Conservation (phyloP, 1,140 invertebrate species). For the Bicyclus anynana region DNA sequence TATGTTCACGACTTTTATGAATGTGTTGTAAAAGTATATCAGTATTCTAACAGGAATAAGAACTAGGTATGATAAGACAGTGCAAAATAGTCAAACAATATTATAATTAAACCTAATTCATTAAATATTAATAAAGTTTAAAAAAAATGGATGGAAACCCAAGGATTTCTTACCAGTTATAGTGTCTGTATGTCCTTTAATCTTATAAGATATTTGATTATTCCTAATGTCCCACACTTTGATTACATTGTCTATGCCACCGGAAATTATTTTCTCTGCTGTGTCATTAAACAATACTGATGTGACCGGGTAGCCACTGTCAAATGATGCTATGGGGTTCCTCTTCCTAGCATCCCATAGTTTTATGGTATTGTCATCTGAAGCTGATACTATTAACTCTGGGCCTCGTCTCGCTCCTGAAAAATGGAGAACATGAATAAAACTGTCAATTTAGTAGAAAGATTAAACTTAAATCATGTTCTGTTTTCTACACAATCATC, state of each 20-base stretch:
- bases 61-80: too few species aligned
- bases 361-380: slow-evolving; percentile 96
- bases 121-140: too few species aligned
- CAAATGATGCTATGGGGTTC: slow-evolving; percentile 86
- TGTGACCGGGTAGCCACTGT: slow-evolving; percentile 91
- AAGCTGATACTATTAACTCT: slow-evolving; percentile 93
- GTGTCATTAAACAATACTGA: slow-evolving; percentile 97
- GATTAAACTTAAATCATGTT: too few species aligned
- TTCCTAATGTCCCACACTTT: slow-evolving; percentile 99
- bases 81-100: too few species aligned
- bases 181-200: slow-evolving; percentile 95
- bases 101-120: too few species aligned
- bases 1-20: too few species aligned
- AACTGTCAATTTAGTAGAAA: too few species aligned
- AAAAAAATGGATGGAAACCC: too few species aligned
- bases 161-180: slow-evolving; percentile 89
- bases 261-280: slow-evolving; percentile 90
- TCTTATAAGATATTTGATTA: slow-evolving; percentile 89
- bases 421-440: slow-evolving; percentile 17
- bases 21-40: too few species aligned
- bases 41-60: too few species aligned
- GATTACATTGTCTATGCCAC: slow-evolving; percentile 98
- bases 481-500: too few species aligned
- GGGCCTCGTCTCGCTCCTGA: slow-evolving; percentile 89
- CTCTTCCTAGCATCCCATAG: slow-evolving; percentile 94